Evolutionary conservation across 2,113 vertebrate genomes (phyloP), one percentile per base, ranked within the genome.

Genomic region (Sturnus vulgaris): DNA sequence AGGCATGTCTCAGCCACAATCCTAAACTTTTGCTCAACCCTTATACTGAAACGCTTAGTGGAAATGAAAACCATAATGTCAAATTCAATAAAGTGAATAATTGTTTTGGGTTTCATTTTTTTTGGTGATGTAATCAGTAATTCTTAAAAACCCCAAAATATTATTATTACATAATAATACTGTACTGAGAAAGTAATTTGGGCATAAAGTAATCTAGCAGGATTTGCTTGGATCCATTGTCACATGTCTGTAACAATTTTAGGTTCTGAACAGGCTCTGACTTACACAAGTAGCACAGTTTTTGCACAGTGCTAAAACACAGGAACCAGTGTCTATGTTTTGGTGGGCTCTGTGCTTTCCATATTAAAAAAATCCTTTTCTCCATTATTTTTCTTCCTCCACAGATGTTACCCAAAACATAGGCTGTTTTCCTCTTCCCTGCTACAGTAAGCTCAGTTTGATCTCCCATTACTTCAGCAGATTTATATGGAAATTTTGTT

Each of bases 401-500:
- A 61, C 47, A 86, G 57, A 82, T 63, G 37, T 37, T 80, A 47
- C 31, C 7, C 40, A 65, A 82, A 82, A 65, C 24, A 24, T 17
- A 21, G 37, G 31, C 44, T 89, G 24, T 55, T 91, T 92, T 82
- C 37, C 21, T 65, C 42, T 86, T 90, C 23, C 10, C 24, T 84
- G 65, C 35, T 80, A 93, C 82, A 88, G 39, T 64, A 75, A 85
- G 56, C 56, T 90, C 71, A 82, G 76, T 83, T 88, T 93, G 82
- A 75, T 42, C 14, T 95, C 82, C 37, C 61, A 68, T 64, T 82
- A 40, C 13, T 75, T 88, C 60, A 61, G 40, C 25, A 92, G 68
- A 94, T 71, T 52, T 30, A 92, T 55, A 77, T 35, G 79, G 84
- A 95, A 90, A 86, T 96, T 77, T 66, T 81, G 23, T 83, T 94